Conservation (phyloP, 2,888 invertebrate genomes). For the Zhengitettix transpicula region DNA sequence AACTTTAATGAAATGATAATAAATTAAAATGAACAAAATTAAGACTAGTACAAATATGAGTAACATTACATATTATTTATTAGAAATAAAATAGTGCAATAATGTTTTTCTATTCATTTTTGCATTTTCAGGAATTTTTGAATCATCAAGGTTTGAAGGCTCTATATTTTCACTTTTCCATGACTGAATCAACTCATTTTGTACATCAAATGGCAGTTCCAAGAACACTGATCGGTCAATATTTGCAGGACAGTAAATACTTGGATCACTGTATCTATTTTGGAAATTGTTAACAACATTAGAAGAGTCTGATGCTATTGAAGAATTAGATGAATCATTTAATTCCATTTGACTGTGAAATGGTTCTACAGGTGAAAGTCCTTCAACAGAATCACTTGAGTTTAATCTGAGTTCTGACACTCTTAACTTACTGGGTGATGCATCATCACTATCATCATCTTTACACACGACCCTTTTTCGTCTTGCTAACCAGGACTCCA, state of each 20-base stretch:
- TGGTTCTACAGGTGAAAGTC: background rate
- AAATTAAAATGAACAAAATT: too few relatives aligned
- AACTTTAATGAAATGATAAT: too few relatives aligned
- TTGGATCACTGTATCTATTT: conserved; percentile 27
- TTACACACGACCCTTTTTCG: conserved; percentile 3
- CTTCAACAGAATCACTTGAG: conserved; percentile 38
- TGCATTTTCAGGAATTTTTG: conserved; percentile 19
- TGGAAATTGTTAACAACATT: conserved; percentile 21
- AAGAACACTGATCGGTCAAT: conserved; percentile 52
- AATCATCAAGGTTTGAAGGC: background rate
- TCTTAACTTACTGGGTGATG: conserved; percentile 51
- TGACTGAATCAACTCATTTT: conserved; percentile 53
- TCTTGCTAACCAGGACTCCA: conserved; percentile 25
- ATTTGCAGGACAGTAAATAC: conserved; percentile 41
- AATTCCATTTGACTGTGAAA: conserved; percentile 1
- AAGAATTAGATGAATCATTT: background rate
- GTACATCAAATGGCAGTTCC: conserved; percentile 52
- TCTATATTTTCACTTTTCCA: conserved; percentile 30
- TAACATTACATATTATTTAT: conserved; percentile 38
- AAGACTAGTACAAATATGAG: background rate
- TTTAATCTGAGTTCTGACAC: conserved; percentile 48
- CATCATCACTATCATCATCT: conserved; percentile 27
- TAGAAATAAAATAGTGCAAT: conserved; percentile 50
- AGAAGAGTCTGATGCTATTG: background rate
- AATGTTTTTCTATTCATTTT: conserved; percentile 39